Evolutionary conservation across 2,888 invertebrate genomes (phyloP), one percentile per base, ranked within the genome.

Genomic region (Patella depressa): DNA sequence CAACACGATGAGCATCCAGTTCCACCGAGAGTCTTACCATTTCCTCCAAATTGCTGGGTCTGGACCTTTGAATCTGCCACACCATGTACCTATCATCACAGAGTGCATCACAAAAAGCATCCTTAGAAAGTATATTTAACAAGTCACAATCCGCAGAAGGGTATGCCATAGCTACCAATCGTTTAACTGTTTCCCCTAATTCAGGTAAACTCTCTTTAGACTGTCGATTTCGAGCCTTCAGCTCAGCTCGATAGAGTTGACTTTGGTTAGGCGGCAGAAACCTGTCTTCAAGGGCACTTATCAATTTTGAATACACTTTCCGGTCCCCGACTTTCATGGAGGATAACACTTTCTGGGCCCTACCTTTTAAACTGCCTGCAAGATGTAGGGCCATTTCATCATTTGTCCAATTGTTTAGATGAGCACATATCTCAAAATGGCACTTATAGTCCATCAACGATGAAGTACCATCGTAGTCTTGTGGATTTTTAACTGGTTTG

Each of bases 31-130:
- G 24, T 24, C 65, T 65, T 17, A 65, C 65, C n/a, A 24, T 24
- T 19, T 65, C 65, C 65, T 65, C 65, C n/a, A 65, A n/a, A 65
- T 65, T 65, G n/a, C 19, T 65, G 2, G 65, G 59, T 59, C n/a
- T 65, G n/a, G 65, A 19, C 24, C 65, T 65, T 24, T 65, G 65
- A 65, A 65, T 65, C 65, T 65, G 65, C 65, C 65, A 65, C 65
- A 65, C 65, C 65, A 65, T 65, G 4, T 65, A 2, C 17, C 65
- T n/a, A 65, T 65, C 65, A n/a, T 65, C 65, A 65, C 65, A 65
- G 2, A 65, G 19, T 19, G 65, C 65, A 65, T 65, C 65, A 65
- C 65, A 65, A 65, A 65, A 65, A 5, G 65, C 65, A 65, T 65
- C 65, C 5, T 65, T 65, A 19, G n/a, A n/a, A 7, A 65, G 24